phyloP scores from a whole-genome alignment of 2,113 vertebrate species.

The Cyprinus carpio region DNA sequence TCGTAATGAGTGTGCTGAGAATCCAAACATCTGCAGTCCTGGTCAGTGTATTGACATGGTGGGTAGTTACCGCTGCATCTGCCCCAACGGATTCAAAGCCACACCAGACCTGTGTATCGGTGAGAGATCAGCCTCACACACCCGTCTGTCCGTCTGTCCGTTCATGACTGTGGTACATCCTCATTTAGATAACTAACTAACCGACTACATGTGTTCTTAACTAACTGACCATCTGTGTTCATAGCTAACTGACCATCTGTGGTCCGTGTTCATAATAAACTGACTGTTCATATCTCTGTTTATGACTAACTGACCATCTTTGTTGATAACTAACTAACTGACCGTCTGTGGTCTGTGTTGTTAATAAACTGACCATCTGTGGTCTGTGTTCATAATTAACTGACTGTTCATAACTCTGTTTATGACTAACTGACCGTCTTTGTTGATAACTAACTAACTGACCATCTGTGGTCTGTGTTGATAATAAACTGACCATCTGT shows the following conservation, averaged over 20 bases:
- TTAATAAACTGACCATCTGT: too few species aligned
- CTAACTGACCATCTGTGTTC: too few species aligned
- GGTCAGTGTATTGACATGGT: slow-evolving; percentile 91
- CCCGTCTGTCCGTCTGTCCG: neutral
- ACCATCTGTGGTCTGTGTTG: neutral
- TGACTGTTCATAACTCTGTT: too few species aligned
- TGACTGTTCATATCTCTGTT: too few species aligned
- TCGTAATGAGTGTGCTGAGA: slow-evolving; percentile 93
- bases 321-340: neutral
- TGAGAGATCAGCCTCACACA: slow-evolving; percentile 55
- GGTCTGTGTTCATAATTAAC: neutral
- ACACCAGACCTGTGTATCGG: slow-evolving; percentile 94
- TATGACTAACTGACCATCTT: neutral
- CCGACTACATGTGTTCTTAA: too few species aligned
- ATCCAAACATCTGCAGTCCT: slow-evolving; percentile 88
- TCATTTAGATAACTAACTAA: neutral
- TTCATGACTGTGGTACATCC: neutral
- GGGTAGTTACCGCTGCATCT: slow-evolving; percentile 91
- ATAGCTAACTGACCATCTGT: too few species aligned
- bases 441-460: too few species aligned
- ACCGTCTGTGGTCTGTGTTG: neutral
- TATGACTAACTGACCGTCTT: too few species aligned
- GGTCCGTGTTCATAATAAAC: too few species aligned
- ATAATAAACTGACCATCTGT: neutral
- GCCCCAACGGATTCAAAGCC: slow-evolving; percentile 91